These are phyloP conservation scores for Psittacula cyanocephala DNA, from an alignment of 2,113 vertebrate genomes.

Conservation along the genomic window DNA sequence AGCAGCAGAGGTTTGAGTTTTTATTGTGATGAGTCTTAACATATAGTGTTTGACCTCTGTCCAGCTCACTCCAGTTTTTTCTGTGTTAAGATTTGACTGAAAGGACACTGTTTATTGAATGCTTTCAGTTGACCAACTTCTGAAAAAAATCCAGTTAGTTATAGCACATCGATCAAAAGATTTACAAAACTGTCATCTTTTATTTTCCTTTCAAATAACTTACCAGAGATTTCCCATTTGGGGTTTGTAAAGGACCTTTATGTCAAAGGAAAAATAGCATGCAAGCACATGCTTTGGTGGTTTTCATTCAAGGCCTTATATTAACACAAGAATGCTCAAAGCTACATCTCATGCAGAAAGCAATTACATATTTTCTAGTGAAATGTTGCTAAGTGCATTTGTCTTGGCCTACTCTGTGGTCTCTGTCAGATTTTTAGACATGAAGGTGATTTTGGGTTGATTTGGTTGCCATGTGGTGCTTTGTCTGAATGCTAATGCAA, in stretches of 20 bases:
- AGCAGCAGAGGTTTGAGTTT: conserved; percentile 20
- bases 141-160: not conserved
- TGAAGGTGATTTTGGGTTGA: not conserved
- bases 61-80: not conserved
- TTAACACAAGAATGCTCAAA: not conserved
- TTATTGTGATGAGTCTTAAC: conserved; percentile 42
- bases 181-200: conserved; percentile 13
- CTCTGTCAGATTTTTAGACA: not conserved
- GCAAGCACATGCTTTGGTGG: not conserved
- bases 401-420: not conserved
- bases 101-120: conserved; percentile 1
- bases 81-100: not conserved
- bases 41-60: not conserved
- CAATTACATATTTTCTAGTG: not conserved
- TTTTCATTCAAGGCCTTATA: not conserved
- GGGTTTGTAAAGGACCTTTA: not conserved
- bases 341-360: not conserved
- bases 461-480: not conserved
- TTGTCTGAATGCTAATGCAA: not conserved
- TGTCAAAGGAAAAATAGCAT: not conserved
- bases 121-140: not conserved
- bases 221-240: not conserved
- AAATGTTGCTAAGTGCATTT: not conserved
- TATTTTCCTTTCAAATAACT: conserved; percentile 10
- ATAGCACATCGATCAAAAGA: not conserved